Conservation (phyloP, 2,113 vertebrate species). For the Hippopotamus amphibius region DNA sequence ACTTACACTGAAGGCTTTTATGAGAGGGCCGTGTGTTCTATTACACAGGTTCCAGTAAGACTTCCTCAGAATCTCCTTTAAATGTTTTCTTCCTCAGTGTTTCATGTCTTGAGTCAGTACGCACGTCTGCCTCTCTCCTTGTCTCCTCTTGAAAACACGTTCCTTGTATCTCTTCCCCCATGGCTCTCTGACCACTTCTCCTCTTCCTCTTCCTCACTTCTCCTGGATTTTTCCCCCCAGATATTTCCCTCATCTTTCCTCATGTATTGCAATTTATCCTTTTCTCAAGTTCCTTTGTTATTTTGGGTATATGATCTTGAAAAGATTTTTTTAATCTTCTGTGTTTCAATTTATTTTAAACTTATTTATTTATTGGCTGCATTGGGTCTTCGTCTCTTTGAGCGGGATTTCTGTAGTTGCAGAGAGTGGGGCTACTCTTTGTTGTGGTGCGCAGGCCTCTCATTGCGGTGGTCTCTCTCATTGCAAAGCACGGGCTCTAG, state of each 20-base stretch:
- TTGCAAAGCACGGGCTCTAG: too few species aligned
- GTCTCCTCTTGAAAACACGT: not conserved
- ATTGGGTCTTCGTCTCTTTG: too few species aligned
- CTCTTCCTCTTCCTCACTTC: too few species aligned
- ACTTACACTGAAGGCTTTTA: not conserved
- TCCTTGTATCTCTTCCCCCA: not conserved
- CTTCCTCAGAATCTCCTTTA: not conserved
- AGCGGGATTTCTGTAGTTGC: too few species aligned
- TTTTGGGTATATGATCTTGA: not conserved
- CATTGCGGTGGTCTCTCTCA: too few species aligned
- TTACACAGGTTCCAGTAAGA: not conserved
- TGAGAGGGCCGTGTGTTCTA: not conserved
- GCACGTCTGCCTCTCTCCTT: not conserved
- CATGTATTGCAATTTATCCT: not conserved
- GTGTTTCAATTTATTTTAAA: conserved; percentile 22
- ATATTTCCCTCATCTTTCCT: not conserved
- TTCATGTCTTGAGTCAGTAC: not conserved
- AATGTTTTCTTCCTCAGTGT: not conserved
- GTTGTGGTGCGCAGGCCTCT: too few species aligned
- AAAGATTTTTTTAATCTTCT: not conserved
- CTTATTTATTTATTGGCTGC: too few species aligned
- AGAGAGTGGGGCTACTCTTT: too few species aligned
- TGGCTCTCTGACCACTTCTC: not conserved
- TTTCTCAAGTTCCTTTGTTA: not conserved
- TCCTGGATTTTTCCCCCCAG: not conserved